A percentile compares a stretch with the other conserved stretches of the same genome.
Evolutionary conservation across 2,888 invertebrate genomes (phyloP).

Genomic region (Thera obeliscata): DNA sequence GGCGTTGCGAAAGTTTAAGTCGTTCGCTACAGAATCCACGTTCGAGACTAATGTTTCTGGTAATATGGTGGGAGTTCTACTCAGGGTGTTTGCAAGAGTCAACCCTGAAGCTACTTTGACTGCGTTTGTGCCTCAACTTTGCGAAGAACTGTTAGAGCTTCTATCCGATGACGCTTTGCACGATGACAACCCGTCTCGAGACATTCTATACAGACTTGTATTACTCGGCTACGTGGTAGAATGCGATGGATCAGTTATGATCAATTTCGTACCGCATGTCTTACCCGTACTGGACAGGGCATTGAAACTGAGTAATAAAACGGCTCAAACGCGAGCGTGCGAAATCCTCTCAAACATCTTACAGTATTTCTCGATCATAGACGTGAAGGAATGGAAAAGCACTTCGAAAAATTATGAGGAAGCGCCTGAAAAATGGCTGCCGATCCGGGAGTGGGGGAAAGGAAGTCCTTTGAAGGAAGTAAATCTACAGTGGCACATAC

Average conservation of each 20-base stretch:
- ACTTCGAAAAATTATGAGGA: slow-evolving; percentile 84
- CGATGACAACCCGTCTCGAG: slow-evolving; percentile 91
- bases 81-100: slow-evolving; percentile 86
- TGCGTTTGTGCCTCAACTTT: slow-evolving; percentile 89
- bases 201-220: slow-evolving; percentile 90
- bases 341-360: slow-evolving; percentile 85
- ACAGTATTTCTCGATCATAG: slow-evolving; percentile 85
- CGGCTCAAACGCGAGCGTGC: slow-evolving; percentile 86
- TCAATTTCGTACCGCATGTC: slow-evolving; percentile 87
- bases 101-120: slow-evolving; percentile 89
- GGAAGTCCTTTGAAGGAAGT: slow-evolving; percentile 87
- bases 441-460: slow-evolving; percentile 93
- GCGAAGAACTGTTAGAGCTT: slow-evolving; percentile 86
- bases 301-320: slow-evolving; percentile 87
- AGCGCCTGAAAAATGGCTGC: slow-evolving; percentile 88
- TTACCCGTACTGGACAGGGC: slow-evolving; percentile 88
- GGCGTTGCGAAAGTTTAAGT: slow-evolving; percentile 90
- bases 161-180: slow-evolving; percentile 87
- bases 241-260: slow-evolving; percentile 86
- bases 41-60: slow-evolving; percentile 94
- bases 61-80: slow-evolving; percentile 89
- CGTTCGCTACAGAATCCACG: slow-evolving; percentile 89
- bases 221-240: slow-evolving; percentile 89
- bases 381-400: slow-evolving; percentile 86
- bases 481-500: slow-evolving; percentile 91